Percentiles rank a stretch among this genome's conserved stretches.
Evolutionary conservation across 1,140 invertebrate species (phyloP).

Genomic region (Temnothorax longispinosus): DNA sequence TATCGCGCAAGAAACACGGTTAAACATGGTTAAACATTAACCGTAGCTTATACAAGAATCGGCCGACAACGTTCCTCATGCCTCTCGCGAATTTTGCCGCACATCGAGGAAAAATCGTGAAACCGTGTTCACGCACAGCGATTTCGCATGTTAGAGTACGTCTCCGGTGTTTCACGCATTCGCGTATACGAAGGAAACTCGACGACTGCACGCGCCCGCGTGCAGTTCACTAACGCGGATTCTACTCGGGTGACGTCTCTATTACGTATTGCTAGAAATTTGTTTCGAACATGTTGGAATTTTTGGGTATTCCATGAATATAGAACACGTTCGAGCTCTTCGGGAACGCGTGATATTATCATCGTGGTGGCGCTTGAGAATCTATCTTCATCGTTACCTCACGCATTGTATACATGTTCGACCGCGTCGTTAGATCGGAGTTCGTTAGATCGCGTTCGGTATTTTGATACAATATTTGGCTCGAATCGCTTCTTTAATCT

Average conservation of each 20-base stretch:
- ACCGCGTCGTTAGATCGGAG: neutral
- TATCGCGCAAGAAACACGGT: neutral
- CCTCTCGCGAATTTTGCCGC: neutral
- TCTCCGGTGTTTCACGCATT: neutral
- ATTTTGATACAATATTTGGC: neutral
- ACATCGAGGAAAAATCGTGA: conserved; percentile 1
- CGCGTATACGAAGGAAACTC: conserved; percentile 17
- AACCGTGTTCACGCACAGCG: conserved; percentile 10
- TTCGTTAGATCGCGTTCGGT: neutral
- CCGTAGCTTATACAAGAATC: neutral
- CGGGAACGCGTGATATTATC: neutral
- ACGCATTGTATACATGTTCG: neutral
- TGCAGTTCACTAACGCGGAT: neutral
- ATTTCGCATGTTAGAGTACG: neutral
- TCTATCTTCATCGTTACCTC: neutral
- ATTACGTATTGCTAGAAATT: conserved; percentile 36
- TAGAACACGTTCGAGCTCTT: conserved; percentile 27
- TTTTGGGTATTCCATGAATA: neutral
- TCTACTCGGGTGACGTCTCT: neutral
- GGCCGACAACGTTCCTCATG: neutral
- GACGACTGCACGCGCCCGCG: neutral
- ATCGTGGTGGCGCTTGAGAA: neutral
- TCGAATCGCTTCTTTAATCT: neutral
- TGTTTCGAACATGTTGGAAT: neutral
- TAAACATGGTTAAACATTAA: neutral